Evolutionary conservation across 2,888 invertebrate genomes (phyloP), one percentile per base, ranked within the genome.

Genomic region (Acleris emargana): DNA sequence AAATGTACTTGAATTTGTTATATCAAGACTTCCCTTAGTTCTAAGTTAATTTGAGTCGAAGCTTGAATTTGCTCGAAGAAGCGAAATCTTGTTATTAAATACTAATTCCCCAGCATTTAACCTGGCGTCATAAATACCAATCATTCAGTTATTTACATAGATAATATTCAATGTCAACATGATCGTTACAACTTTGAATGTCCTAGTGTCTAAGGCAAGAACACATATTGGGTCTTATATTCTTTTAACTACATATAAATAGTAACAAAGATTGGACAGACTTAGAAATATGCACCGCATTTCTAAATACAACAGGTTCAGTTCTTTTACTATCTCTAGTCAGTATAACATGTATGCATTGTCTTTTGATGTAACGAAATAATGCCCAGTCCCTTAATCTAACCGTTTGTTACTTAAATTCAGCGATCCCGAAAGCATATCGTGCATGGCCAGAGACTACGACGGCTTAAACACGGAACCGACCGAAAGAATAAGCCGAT

Each of bases 131-230:
- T 22, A 47, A 25, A 13, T 47, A 47, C 32, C 45, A 20, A 1
- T 42, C 28, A 11, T 9, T 11, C 28, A 43, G 20, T 7, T 52
- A 43, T 52, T 50, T 32, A 58, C 54, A 49, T 43, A 43, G 16
- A n/a, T 59, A 47, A 9, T 25, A 52, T 49, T 67, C 67, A 67
- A 69, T 69, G 62, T 62, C 64, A 64, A 42, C 43, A 32, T 16
- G 62, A 58, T 62, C 52, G 25, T 63, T 67, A 60, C 43, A 17
- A 50, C 38, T 51, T 61, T 47, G 9, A 5, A 49, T 43, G 47
- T 32, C 32, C 17, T 62, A 53, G 32, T 57, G 25, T 60, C 17
- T 60, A 57, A 50, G 47, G 51, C 43, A 60, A 64, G 53, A 54
- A 16, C 53, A 62, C 38, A 60, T 43, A 17, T 3, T 55, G 38